These are phyloP conservation scores for Imbricaverruca yamaguchii DNA, from an alignment of 2,888 invertebrate genomes.

Conservation along the genomic window DNA sequence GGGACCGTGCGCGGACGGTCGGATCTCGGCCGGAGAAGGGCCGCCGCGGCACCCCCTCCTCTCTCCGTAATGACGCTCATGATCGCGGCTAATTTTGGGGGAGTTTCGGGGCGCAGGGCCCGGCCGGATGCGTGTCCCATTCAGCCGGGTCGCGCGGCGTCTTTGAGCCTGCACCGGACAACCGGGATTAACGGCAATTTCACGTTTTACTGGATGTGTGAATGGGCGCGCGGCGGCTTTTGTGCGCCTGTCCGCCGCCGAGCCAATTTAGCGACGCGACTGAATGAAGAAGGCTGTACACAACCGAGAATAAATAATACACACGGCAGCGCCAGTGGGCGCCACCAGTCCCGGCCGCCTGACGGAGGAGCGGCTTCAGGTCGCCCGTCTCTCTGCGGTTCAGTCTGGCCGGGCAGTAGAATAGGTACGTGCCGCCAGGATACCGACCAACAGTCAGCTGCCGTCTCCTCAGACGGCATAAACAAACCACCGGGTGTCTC, in stretches of 20 bases:
- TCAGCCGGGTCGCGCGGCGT: background rate
- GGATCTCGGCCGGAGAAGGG: background rate
- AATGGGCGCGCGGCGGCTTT: background rate
- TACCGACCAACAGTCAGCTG: no score
- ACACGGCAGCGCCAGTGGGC: no score
- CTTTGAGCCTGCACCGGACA: background rate
- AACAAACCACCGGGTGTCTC: no score
- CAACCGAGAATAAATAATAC: background rate
- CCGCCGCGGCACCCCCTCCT: background rate
- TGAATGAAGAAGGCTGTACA: background rate
- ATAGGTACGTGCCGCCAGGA: no score
- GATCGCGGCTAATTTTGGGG: slow-evolving; percentile 8
- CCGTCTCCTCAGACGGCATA: no score
- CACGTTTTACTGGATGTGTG: slow-evolving; percentile 17
- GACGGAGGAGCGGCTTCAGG: no score
- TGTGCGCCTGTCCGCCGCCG: background rate
- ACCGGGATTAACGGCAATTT: background rate
- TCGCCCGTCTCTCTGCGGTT: no score
- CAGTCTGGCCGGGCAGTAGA: no score
- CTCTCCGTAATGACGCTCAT: slow-evolving; percentile 2
- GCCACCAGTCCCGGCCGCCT: no score
- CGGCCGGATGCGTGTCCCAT: background rate
- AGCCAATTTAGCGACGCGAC: background rate
- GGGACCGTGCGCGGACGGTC: background rate
- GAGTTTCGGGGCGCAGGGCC: background rate